Conservation (phyloP, 2,113 vertebrate species). For the Tor tambroides region DNA sequence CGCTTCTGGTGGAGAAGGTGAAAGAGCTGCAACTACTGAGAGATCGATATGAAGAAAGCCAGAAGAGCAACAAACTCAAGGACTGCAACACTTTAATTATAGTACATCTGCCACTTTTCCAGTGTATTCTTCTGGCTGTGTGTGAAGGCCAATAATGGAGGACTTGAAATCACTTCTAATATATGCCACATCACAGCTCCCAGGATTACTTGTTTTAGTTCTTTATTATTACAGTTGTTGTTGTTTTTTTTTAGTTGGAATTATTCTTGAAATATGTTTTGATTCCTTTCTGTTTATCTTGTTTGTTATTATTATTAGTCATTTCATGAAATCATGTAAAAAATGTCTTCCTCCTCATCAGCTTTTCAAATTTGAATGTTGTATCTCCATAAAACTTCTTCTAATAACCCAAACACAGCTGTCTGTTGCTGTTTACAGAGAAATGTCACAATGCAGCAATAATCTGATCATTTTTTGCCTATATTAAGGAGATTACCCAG, state of each 20-base stretch:
- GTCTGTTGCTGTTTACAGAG: conserved; percentile 9
- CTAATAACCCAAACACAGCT: conserved; percentile 15
- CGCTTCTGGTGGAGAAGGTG: not conserved
- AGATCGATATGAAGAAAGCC: not conserved
- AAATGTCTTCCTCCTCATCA: no score
- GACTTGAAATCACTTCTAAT: not conserved
- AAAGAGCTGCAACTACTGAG: not conserved
- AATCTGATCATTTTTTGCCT: conserved; percentile 55
- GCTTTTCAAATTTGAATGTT: not conserved
- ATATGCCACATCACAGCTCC: not conserved
- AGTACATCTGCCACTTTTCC: not conserved
- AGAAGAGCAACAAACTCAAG: not conserved
- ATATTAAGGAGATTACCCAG: conserved; percentile 37
- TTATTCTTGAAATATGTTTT: no score
- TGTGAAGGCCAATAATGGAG: not conserved
- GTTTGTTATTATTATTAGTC: no score
- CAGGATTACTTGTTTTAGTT: not conserved
- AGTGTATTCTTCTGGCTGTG: not conserved
- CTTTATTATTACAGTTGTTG: not conserved
- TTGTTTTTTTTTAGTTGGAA: no score
- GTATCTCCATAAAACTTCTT: not conserved
- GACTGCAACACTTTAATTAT: conserved; percentile 16
- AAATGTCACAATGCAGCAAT: not conserved
- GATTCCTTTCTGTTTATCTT: no score
- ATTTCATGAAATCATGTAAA: no score